phyloP scores from a whole-genome alignment of 2,113 vertebrate genomes.

The Pandion haliaetus region DNA sequence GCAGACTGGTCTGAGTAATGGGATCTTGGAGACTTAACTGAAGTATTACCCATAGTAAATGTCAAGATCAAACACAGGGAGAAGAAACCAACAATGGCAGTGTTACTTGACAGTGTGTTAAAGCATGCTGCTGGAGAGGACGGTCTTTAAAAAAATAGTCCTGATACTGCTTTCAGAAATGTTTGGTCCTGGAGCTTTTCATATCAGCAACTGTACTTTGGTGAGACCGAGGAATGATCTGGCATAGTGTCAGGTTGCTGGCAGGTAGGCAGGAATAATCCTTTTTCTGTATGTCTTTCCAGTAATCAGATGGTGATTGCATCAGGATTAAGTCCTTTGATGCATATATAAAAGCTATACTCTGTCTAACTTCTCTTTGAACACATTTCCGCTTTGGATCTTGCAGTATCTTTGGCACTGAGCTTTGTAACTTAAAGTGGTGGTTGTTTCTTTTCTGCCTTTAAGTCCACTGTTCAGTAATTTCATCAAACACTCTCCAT shows the following conservation, averaged over 20 bases:
- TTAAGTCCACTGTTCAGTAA: neutral
- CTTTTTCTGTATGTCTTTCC: neutral
- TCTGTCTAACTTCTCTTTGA: neutral
- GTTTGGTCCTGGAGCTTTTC: neutral
- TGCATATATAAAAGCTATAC: neutral
- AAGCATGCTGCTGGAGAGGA: neutral
- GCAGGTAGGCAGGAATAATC: slow-evolving; percentile 8
- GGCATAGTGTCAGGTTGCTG: neutral
- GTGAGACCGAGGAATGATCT: neutral
- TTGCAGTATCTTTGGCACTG: neutral
- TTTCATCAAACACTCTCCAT: neutral
- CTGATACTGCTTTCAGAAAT: neutral
- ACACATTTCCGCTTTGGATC: neutral
- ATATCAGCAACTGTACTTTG: neutral
- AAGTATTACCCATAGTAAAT: neutral
- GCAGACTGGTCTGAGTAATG: neutral
- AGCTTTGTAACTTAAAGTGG: neutral
- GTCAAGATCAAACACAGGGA: neutral
- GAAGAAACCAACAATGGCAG: neutral
- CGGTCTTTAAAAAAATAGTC: neutral
- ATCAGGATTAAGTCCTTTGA: neutral
- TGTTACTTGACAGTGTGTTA: neutral
- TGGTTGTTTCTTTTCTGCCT: neutral
- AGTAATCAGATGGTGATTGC: neutral
- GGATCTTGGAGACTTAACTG: neutral